Conservation (phyloP, 2,113 vertebrate genomes). For the Gobio gobio region DNA sequence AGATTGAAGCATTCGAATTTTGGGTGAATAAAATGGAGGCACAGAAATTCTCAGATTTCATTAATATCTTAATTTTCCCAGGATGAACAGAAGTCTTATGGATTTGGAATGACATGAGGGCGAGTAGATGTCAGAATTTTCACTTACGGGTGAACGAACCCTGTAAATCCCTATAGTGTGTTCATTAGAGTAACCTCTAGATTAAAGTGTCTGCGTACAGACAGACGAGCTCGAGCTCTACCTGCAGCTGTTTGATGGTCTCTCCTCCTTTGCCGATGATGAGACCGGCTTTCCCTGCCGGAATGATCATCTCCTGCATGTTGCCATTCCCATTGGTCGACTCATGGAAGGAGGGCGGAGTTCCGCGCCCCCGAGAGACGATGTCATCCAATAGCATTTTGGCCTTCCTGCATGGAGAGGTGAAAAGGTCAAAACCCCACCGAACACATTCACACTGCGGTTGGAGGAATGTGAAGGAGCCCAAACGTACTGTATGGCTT, state of each 20-base stretch:
- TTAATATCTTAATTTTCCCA: too few relatives aligned
- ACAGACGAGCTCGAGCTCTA: slow-evolving; percentile 47
- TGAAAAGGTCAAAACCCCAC: not conserved
- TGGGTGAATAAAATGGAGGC: too few relatives aligned
- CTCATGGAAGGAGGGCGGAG: slow-evolving; percentile 84
- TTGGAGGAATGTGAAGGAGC: not conserved
- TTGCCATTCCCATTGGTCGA: slow-evolving; percentile 83
- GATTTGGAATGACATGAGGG: too few relatives aligned
- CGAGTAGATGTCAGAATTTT: too few relatives aligned
- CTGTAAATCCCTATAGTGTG: too few relatives aligned
- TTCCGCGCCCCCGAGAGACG: slow-evolving; percentile 85
- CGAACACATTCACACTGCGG: not conserved
- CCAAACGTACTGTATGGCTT: slow-evolving; percentile 85
- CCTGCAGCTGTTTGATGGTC: slow-evolving; percentile 93
- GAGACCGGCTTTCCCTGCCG: slow-evolving; percentile 89
- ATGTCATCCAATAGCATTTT: slow-evolving; percentile 91
- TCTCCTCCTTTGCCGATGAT: slow-evolving; percentile 94
- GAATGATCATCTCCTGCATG: slow-evolving; percentile 93
- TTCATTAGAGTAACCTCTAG: too few relatives aligned
- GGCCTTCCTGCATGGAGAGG: slow-evolving; percentile 78
- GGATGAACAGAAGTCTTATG: too few relatives aligned
- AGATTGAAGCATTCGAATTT: too few relatives aligned
- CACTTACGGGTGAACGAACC: too few relatives aligned
- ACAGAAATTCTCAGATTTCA: too few relatives aligned
- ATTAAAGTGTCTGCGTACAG: not conserved